A percentile compares a stretch with the other conserved stretches of the same genome.
These are phyloP conservation scores for Xestia sexstrigata DNA, from an alignment of 2,888 invertebrate genomes.

Conservation along the genomic window DNA sequence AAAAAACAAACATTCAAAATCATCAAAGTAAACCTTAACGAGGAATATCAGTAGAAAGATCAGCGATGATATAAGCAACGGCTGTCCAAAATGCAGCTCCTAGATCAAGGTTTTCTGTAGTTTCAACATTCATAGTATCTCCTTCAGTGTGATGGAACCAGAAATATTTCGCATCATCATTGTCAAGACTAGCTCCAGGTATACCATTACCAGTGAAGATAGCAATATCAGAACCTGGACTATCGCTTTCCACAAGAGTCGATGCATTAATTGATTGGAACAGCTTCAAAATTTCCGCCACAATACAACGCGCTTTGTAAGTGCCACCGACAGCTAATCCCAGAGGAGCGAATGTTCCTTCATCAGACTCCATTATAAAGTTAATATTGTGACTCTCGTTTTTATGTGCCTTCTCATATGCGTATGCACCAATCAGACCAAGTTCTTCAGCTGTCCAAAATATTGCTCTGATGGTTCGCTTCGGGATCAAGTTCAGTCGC, in stretches of 20 bases:
- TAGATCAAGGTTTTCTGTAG: slow-evolving; percentile 92
- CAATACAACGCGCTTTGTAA: slow-evolving; percentile 91
- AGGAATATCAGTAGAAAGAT: slow-evolving; percentile 93
- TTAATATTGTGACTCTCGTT: slow-evolving; percentile 91
- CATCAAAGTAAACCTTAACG: slow-evolving; percentile 67
- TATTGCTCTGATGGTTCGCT: slow-evolving; percentile 93
- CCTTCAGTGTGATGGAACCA: slow-evolving; percentile 95
- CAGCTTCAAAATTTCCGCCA: slow-evolving; percentile 92
- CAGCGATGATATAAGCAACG: slow-evolving; percentile 94
- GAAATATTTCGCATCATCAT: slow-evolving; percentile 93
- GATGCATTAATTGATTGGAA: slow-evolving; percentile 93
- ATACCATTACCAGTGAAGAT: slow-evolving; percentile 92
- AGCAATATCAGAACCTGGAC: slow-evolving; percentile 93
- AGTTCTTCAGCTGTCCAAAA: slow-evolving; percentile 96
- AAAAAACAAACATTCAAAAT: not conserved
- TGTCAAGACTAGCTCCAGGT: slow-evolving; percentile 93
- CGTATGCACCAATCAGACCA: slow-evolving; percentile 92
- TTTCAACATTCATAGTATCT: slow-evolving; percentile 94
- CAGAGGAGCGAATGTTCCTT: slow-evolving; percentile 94
- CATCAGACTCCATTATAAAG: slow-evolving; percentile 96
- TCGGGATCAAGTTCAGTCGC: slow-evolving; percentile 91
- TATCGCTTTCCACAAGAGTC: slow-evolving; percentile 86
- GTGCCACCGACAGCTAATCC: slow-evolving; percentile 93
- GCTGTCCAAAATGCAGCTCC: slow-evolving; percentile 95
- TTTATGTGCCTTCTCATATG: slow-evolving; percentile 92